Evolutionary conservation across 2,888 invertebrate genomes (phyloP).

Genomic region (Idaea biselata): DNA sequence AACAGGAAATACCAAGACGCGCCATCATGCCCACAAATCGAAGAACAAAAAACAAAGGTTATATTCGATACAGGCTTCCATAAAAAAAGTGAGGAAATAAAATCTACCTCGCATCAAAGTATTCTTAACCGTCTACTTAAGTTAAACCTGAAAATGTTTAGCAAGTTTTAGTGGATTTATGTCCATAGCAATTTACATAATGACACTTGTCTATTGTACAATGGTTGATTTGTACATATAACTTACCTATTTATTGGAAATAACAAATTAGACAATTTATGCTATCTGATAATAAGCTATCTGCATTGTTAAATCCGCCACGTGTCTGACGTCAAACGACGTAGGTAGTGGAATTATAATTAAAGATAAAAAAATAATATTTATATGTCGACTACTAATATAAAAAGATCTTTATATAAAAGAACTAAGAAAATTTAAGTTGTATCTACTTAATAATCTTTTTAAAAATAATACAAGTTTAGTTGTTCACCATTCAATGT

Average conservation of each 20-base stretch:
- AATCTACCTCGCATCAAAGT: not conserved
- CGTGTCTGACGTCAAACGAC: not conserved
- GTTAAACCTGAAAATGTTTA: not conserved
- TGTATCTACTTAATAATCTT: not conserved
- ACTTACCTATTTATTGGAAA: not conserved
- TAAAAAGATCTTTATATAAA: not conserved
- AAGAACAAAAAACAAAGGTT: slow-evolving; percentile 32
- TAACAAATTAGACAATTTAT: not conserved
- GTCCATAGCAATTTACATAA: slow-evolving; percentile 6
- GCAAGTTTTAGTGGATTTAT: not conserved
- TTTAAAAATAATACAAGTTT: slow-evolving; percentile 10
- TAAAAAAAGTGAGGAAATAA: slow-evolving; percentile 1
- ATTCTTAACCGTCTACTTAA: not conserved
- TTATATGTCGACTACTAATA: not conserved
- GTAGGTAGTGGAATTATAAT: not conserved
- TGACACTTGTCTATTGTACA: no score
- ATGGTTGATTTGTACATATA: not conserved
- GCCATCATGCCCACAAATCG: slow-evolving; percentile 21
- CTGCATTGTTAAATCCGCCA: not conserved
- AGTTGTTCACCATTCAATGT: slow-evolving; percentile 16
- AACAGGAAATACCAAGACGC: slow-evolving; percentile 72
- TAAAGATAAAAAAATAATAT: not conserved
- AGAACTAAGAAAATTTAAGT: not conserved
- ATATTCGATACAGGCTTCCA: slow-evolving; percentile 4
- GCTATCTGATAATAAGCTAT: slow-evolving; percentile 1